Base-by-base conservation (phyloP, 2,888 invertebrate species). In the Andrena hattorfiana region DNA sequence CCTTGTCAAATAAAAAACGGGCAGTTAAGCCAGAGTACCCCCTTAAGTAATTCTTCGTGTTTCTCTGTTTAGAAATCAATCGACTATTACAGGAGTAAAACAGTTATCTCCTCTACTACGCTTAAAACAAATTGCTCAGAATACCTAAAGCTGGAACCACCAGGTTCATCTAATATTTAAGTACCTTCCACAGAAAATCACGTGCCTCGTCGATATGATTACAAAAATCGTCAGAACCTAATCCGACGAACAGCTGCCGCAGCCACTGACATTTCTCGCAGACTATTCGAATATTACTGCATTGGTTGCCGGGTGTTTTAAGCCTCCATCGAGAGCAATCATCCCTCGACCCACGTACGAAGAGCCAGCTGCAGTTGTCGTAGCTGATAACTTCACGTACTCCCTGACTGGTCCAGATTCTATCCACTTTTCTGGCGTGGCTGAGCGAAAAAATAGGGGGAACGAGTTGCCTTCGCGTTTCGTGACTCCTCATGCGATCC, bases 351-450 rank as follows among this genome's bases (percentile, higher is more conserved):
- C 54, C 23, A 28, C 23, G 60, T 76, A 68, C 23, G 5, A 66
- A 23, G 66, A 30, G 66, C 10, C 66, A 66, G 59, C 60, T 80
- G 80, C 66, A 71, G 66, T 80, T 80, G 79, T 79, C 78, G 78
- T 59, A 59, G 60, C 60, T 78, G 79, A 80, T 79, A 80, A 79
- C 70, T 77, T 60, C 78, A 30, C 79, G 60, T 79, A 60, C 32
- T 64, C 42, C 42, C 54, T 16, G 78, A 66, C 64, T 60, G 49
- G 51, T 30, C 26, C 78, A 64, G 70, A 79, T 77, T 70, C 64
- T 28, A 60, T 64, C 51, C 59, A 59, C 54, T 69, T 64, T 64
- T 60, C 67, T 30, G 49, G 10, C 63, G n/a, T 63, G 63, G 63
- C 16, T 49, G 16, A 16, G 32, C 51, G 51, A 23, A 51, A 68